A percentile compares a stretch with the other conserved stretches of the same genome.
phyloP scores from a whole-genome alignment of 2,888 invertebrate species.

The Melikaiella ostensackeni region DNA sequence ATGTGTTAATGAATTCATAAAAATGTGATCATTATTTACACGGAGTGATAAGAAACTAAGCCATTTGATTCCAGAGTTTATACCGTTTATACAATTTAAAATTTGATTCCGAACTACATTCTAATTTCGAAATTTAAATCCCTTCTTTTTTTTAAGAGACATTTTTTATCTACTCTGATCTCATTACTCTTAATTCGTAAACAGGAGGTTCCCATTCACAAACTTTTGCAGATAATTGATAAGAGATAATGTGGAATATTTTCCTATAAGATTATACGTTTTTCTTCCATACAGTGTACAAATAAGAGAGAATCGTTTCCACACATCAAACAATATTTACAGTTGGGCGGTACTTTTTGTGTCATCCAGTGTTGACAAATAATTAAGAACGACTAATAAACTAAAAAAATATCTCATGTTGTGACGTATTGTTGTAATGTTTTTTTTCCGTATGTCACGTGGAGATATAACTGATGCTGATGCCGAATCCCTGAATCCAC shows the following conservation, averaged over 20 bases:
- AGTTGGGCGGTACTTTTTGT: neutral
- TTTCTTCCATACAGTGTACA: neutral
- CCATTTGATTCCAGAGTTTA: neutral
- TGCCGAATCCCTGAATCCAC: neutral
- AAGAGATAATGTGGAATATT: neutral
- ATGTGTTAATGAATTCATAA: neutral
- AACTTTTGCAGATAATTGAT: neutral
- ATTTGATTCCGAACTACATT: neutral
- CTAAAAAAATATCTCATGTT: neutral
- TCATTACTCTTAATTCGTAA: conserved; percentile 8
- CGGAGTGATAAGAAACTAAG: neutral
- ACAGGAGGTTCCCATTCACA: neutral
- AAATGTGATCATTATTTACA: neutral
- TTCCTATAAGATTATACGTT: neutral
- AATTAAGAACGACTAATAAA: neutral
- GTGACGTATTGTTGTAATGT: neutral
- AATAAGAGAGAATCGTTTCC: neutral
- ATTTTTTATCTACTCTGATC: neutral
- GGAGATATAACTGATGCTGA: neutral
- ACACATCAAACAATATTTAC: neutral
- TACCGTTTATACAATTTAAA: neutral
- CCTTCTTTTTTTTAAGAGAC: neutral
- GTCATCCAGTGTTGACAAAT: neutral
- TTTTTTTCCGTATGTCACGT: neutral
- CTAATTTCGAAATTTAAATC: neutral